Conservation (phyloP, 2,797 vertebrate species). For the Lemur catta region DNA sequence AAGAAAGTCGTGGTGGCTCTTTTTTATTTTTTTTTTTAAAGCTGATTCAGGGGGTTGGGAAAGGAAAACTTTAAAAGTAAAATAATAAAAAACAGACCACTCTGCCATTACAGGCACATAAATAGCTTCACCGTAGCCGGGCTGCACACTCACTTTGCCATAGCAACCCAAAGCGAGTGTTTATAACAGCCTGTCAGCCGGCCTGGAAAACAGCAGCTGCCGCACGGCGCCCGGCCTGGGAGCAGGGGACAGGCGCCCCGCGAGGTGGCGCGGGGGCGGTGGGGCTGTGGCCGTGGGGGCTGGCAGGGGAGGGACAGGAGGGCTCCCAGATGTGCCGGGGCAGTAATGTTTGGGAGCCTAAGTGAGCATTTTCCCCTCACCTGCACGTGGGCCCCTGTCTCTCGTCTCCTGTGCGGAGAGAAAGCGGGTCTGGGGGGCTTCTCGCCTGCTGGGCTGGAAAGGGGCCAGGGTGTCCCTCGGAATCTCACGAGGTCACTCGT, state of each 20-base stretch:
- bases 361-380: neutral
- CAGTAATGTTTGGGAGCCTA: neutral
- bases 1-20: conserved; percentile 47
- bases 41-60: conserved; percentile 58
- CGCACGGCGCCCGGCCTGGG: neutral
- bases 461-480: neutral
- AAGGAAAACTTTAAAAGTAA: conserved; percentile 74
- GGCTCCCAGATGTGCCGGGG: neutral
- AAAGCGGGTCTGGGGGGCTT: neutral
- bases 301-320: neutral
- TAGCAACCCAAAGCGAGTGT: conserved; percentile 78
- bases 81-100: conserved; percentile 74
- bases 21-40: neutral
- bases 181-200: conserved; percentile 60
- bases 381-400: neutral
- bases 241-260: neutral
- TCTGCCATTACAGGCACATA: conserved; percentile 72
- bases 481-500: neutral
- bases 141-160: conserved; percentile 81
- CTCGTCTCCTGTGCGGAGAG: neutral
- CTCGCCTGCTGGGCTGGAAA: too few species aligned
- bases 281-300: neutral
- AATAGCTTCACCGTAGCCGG: conserved; percentile 70
- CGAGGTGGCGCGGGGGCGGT: neutral
- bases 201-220: conserved; percentile 73